Base-by-base conservation (phyloP, 2,888 invertebrate genomes). In the Leptodirus hochenwartii region DNA sequence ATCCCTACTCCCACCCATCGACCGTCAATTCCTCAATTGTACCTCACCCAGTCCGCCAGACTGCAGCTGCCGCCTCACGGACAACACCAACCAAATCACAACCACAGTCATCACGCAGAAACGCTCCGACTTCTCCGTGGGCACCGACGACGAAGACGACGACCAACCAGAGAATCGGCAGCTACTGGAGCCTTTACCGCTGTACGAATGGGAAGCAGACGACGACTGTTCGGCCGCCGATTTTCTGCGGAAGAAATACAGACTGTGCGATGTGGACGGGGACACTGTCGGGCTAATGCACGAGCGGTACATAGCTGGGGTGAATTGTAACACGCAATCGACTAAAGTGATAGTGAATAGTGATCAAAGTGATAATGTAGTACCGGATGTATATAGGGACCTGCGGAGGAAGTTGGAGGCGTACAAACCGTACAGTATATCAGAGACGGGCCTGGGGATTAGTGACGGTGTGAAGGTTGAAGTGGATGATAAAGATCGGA, bases 1-100 rank as follows among this genome's bases (percentile, higher is more conserved):
- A 41, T 60, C 68, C 14, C 60, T 64, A 44, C 58, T 79, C 43
- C 78, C 78, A 26, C 72, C 75, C 1, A 49, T 79, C 30, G 68
- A 76, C 50, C 20, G 20, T n/a, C 8, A 20, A 8, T n/a, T n/a
- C n/a, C n/a, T n/a, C n/a, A n/a, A n/a, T n/a, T n/a, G n/a, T n/a
- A n/a, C n/a, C n/a, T n/a, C n/a, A n/a, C n/a, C n/a, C n/a, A n/a
- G n/a, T n/a, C n/a, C n/a, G n/a, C n/a, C n/a, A n/a, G n/a, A n/a
- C n/a, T n/a, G n/a, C n/a, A n/a, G n/a, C n/a, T n/a, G n/a, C n/a
- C n/a, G n/a, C n/a, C n/a, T n/a, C n/a, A n/a, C n/a, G n/a, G n/a
- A n/a, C n/a, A n/a, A n/a, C n/a, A n/a, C n/a, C n/a, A n/a, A n/a
- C n/a, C n/a, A n/a, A n/a, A n/a, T n/a, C n/a, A n/a, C n/a, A n/a